Percentiles rank a stretch among this genome's conserved stretches.
Conservation (phyloP, 2,797 vertebrate genomes). For the Hydrophis major region DNA sequence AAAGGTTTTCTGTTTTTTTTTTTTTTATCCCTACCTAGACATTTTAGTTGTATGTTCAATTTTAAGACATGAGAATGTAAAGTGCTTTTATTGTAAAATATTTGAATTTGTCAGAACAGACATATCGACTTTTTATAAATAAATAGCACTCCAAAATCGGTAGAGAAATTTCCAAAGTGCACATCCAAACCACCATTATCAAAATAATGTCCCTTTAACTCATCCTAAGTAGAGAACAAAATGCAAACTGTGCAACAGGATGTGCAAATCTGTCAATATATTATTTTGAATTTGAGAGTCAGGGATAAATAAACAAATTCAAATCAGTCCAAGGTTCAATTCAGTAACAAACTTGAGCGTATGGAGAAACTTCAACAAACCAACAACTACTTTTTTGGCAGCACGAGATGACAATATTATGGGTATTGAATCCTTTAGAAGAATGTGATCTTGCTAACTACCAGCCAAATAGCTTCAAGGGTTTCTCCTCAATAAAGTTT, state of each 20-base stretch:
- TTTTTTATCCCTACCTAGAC: neutral
- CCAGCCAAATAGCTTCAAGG: neutral
- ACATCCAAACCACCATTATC: neutral
- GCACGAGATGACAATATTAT: neutral
- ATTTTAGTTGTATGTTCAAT: neutral
- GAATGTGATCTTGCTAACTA: neutral
- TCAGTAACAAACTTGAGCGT: neutral
- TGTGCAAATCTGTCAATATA: neutral
- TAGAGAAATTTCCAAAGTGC: neutral
- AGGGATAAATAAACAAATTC: neutral
- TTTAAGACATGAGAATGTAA: neutral
- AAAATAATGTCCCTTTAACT: neutral
- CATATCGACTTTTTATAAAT: neutral
- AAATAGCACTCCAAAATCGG: neutral
- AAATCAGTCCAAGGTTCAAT: neutral
- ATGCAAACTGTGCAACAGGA: neutral
- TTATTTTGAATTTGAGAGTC: neutral
- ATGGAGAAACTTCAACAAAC: neutral
- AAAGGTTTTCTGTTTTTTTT: neutral
- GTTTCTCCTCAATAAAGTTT: neutral
- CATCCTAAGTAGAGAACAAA: neutral
- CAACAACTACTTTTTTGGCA: neutral
- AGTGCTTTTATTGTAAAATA: neutral
- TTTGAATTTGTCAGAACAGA: neutral
- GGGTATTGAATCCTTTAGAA: neutral